Conservation (phyloP, 2,797 vertebrate species). For the Tapirus indicus region DNA sequence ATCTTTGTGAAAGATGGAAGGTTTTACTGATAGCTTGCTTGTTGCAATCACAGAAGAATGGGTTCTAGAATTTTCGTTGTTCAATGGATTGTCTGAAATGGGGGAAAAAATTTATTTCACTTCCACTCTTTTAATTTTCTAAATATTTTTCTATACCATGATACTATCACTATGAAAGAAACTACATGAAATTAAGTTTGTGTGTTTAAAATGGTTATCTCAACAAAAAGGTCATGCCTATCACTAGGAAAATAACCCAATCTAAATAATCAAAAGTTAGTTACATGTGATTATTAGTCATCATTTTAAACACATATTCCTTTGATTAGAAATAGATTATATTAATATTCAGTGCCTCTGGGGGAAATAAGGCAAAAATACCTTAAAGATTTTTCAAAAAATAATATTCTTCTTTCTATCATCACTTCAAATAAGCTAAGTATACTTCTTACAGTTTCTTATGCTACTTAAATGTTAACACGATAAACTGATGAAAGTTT, state of each 20-base stretch:
- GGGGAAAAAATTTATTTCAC: conserved; percentile 79
- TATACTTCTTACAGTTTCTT: conserved; percentile 55
- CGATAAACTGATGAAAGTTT: conserved; percentile 52
- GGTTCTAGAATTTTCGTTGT: conserved; percentile 95
- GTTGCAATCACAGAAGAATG: conserved; percentile 95
- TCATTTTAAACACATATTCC: conserved; percentile 64
- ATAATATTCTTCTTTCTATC: conserved; percentile 7
- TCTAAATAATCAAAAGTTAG: conserved; percentile 5
- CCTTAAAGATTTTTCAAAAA: conserved; percentile 45
- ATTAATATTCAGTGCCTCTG: conserved; percentile 25
- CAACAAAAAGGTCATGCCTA: conserved; percentile 43
- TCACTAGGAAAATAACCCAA: neutral
- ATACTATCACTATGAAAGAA: conserved; percentile 45
- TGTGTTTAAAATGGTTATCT: conserved; percentile 43
- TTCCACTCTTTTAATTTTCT: conserved; percentile 34
- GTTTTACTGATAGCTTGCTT: conserved; percentile 95
- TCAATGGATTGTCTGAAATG: conserved; percentile 95
- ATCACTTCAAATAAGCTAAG: conserved; percentile 43
- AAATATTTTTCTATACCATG: conserved; percentile 13
- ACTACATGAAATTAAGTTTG: conserved; percentile 29
- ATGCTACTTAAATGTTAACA: conserved; percentile 24
- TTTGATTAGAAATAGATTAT: conserved; percentile 57
- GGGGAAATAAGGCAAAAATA: conserved; percentile 1
- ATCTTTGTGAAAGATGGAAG: conserved; percentile 95
- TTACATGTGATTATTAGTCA: conserved; percentile 25